Evolutionary conservation across 1,140 invertebrate genomes (phyloP), one percentile per base, ranked within the genome.

Genomic region (Dendroctonus ponderosae): DNA sequence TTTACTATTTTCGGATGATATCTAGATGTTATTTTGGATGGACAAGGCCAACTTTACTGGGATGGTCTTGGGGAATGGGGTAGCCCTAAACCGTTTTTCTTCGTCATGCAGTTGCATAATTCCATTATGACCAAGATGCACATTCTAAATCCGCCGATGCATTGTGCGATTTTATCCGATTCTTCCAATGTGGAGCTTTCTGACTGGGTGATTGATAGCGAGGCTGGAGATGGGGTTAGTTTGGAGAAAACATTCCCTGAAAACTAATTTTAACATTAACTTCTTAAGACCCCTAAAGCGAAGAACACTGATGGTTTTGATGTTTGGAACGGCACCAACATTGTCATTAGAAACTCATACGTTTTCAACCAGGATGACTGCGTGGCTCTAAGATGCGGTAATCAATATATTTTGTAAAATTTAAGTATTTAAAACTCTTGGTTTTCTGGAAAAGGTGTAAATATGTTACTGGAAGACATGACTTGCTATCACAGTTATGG

Each of bases 331-430:
- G 53, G 41, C 7, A 58, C 56, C 7, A 42, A 62, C 48, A 54
- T 67, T 50, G 40, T 39, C 15, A 43, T 67, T 6, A 61, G 39
- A 15, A 43, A 61, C 40, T 37, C 15, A 38, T 48, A 14, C 2
- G 41, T 67, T n/a, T 57, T 48, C 14, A 67, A 67, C 26, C 57
- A 67, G 48, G 65, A 67, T 46, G 57, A 67, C 42, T 67, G 65
- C 15, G 57, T 61, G 9, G 65, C 50, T 50, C 8, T 67, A 11
- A 67, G 50, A 44, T 54, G 49, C 51, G 62, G 62, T 64, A 56
- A 56, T 5, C 7, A 7, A 11, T 14, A 39, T 11, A 8, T 38
- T 56, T 11, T 9, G 26, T 3, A 26, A 26, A 26, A 26, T 26
- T 26, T 15, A 56, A 56, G 40, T 56, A 26, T 26, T 26, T 26